Evolutionary conservation across 2,888 invertebrate species (phyloP).

Genomic region (Melinaea marsaeus): DNA sequence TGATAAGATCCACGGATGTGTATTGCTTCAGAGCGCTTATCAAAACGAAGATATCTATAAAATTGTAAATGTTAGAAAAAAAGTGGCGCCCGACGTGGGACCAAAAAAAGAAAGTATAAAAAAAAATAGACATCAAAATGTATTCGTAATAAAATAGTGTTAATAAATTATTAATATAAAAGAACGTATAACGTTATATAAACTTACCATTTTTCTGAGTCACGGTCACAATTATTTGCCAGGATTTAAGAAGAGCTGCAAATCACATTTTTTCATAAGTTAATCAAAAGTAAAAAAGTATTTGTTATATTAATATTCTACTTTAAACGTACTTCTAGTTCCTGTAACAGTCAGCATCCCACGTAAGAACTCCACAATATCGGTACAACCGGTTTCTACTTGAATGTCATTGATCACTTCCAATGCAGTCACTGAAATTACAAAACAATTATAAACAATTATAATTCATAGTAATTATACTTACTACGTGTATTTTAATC

Average conservation of each 20-base stretch:
- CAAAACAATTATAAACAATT: no score
- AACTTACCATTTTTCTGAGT: constrained; percentile 23
- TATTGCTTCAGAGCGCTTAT: constrained; percentile 42
- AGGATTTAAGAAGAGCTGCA: constrained; percentile 20
- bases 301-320: neutral
- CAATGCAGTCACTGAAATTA: constrained; percentile 46
- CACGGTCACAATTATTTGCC: constrained; percentile 14
- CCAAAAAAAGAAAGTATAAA: neutral
- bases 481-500: neutral
- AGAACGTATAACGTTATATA: neutral
- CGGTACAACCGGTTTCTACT: constrained; percentile 42
- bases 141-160: neutral
- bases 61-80: neutral
- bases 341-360: constrained; percentile 46
- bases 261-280: neutral
- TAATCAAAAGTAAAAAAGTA: neutral
- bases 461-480: neutral
- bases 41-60: constrained; percentile 53
- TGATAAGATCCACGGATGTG: constrained; percentile 40
- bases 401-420: constrained; percentile 51
- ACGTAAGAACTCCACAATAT: constrained; percentile 52
- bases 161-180: neutral
- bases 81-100: neutral
- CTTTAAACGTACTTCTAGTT: constrained; percentile 48
- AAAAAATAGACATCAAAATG: neutral